Base-by-base conservation (phyloP, 2,888 invertebrate species). In the Ypsolopha scabrella region DNA sequence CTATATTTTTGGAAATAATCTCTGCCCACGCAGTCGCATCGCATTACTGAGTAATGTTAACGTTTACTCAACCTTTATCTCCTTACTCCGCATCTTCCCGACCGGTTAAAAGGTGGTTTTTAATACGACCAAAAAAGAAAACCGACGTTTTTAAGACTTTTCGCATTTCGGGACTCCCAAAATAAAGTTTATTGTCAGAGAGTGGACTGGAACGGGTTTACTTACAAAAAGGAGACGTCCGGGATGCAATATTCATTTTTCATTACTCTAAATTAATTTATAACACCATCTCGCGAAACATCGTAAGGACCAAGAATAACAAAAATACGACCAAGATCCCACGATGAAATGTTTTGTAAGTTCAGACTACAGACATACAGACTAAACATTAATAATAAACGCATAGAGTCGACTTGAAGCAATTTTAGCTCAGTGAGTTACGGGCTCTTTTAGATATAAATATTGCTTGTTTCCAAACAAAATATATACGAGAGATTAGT, bases 181-280 rank as follows among this genome's bases (percentile, higher is more conserved):
- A 80, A 78, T 78, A 80, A 80, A 75, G 71, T 80, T 79, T 76
- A 78, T 75, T 74, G 74, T 71, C 71, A 66, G 70, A 54, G 51
- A 63, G 71, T 70, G 76, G 74, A 56, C 55, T 68, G 55, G 51
- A 56, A 53, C 52, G 14, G 33, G 47, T 14, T 47, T 13, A 47
- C 14, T 47, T 37, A 13, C 45, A 45, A 45, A 45, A 47, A 47
- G 6, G 7, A 47, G 36, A 9, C 37, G 37, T 36, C 35, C 47
- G 37, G 14, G 9, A 6, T 10, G 35, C 11, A 33, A 10, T 45
- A 45, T 47, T 14, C 7, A 47, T 47, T 47, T 47, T 36, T 47
- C 47, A 47, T 36, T 13, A 37, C 37, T 46, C 36, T 35, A 46
- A 34, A 46, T 46, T 11, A 46, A 46, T 34, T 46, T 46, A 11